Conservation (phyloP, 2,797 vertebrate genomes). For the Tenualosa ilisha region DNA sequence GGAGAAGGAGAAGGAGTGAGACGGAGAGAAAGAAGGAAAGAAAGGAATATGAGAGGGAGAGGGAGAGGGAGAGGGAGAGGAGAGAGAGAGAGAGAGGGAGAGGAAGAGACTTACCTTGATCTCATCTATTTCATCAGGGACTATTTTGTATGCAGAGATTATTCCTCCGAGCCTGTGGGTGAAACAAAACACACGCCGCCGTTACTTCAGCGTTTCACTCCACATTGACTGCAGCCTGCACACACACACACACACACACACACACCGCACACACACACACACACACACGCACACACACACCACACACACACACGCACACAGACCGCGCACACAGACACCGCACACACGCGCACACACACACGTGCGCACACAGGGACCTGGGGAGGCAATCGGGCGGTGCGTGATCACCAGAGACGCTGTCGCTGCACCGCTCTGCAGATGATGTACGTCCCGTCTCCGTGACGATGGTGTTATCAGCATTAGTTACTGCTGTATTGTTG, state of each 20-base stretch:
- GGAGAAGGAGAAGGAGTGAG: not conserved
- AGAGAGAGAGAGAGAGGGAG: not conserved
- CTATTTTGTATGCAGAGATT: slow-evolving; percentile 96
- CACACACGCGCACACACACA: too few relatives aligned
- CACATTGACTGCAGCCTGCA: not conserved
- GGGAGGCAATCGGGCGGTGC: too few relatives aligned
- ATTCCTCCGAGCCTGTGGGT: slow-evolving; percentile 92
- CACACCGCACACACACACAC: not conserved
- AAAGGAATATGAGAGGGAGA: not conserved
- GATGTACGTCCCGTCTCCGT: not conserved
- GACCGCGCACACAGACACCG: too few relatives aligned
- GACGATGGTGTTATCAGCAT: not conserved
- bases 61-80: slow-evolving; percentile 5
- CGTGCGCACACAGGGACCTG: not conserved
- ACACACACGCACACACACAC: not conserved
- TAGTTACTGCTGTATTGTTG: slow-evolving; percentile 35
- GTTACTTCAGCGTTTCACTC: not conserved
- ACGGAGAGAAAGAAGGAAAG: not conserved
- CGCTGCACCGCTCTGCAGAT: not conserved
- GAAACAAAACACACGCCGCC: slow-evolving; percentile 50
- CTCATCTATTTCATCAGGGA: slow-evolving; percentile 97
- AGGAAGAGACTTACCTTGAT: slow-evolving; percentile 84
- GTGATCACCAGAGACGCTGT: not conserved
- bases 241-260: not conserved
- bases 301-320: not conserved